Evolutionary conservation across 2,797 vertebrate species (phyloP).

Genomic region (Mormyrus proboscirostris): DNA sequence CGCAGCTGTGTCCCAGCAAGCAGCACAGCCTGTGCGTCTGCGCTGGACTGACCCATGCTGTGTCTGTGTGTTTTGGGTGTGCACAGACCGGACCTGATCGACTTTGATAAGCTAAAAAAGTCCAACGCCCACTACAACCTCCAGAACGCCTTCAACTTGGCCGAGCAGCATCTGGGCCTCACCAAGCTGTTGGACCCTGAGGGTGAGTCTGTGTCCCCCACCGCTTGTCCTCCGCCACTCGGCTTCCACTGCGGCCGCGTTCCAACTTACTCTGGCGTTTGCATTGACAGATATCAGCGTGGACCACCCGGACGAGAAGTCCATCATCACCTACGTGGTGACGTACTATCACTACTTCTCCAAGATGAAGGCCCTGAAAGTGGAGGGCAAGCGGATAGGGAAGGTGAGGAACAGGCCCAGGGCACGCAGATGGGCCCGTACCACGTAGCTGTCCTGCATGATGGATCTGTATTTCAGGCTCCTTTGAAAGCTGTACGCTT

Average conservation of each 20-base stretch:
- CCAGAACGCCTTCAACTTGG: conserved; percentile 93
- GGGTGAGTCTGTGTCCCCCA: conserved; percentile 56
- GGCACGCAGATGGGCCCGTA: background rate
- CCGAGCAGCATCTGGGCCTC: conserved; percentile 90
- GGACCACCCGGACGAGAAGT: conserved; percentile 77
- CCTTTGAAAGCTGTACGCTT: background rate
- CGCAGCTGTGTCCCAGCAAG: background rate
- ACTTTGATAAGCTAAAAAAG: conserved; percentile 96
- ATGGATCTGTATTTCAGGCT: background rate
- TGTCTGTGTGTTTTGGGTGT: background rate
- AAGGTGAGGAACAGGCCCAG: conserved; percentile 56
- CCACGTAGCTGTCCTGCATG: background rate
- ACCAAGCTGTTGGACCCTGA: conserved; percentile 89
- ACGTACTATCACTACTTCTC: conserved; percentile 81
- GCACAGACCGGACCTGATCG: conserved; percentile 86
- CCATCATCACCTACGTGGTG: conserved; percentile 75
- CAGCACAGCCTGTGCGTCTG: background rate
- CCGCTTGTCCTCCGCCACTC: background rate
- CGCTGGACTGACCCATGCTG: background rate
- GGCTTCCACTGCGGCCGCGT: background rate
- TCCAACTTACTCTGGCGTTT: background rate
- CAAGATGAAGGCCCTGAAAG: conserved; percentile 78
- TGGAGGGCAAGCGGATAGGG: conserved; percentile 77
- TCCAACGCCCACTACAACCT: conserved; percentile 96
- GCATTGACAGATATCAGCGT: conserved; percentile 69